Percentiles rank a stretch among this genome's conserved stretches.
Evolutionary conservation across 2,113 vertebrate genomes (phyloP).

Genomic region (Mesocricetus auratus): DNA sequence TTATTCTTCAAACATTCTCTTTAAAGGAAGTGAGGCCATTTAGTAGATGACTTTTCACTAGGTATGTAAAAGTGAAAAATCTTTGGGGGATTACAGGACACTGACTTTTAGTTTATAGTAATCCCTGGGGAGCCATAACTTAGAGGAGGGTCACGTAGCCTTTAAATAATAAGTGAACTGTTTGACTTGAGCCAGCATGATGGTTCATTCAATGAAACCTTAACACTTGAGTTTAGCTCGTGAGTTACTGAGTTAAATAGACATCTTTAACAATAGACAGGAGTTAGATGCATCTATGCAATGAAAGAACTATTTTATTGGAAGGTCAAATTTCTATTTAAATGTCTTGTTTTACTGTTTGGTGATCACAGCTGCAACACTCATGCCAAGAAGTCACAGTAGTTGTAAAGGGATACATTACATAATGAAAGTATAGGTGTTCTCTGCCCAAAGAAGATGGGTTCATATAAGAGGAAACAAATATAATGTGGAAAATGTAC

Average conservation of each 20-base stretch:
- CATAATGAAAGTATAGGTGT: not conserved
- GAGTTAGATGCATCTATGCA: conserved; percentile 8
- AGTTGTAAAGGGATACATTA: not conserved
- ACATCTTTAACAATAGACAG: conserved; percentile 14
- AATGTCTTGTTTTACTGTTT: conserved; percentile 30
- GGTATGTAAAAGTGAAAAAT: conserved; percentile 4
- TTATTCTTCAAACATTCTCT: conserved; percentile 25
- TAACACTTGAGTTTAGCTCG: conserved; percentile 51
- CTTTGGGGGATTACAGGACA: conserved; percentile 3
- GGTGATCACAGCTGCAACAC: not conserved
- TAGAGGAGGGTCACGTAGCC: not conserved
- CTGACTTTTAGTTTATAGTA: conserved; percentile 19
- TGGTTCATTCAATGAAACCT: conserved; percentile 28
- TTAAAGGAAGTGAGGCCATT: conserved; percentile 15
- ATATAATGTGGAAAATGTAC: not conserved
- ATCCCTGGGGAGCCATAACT: conserved; percentile 8
- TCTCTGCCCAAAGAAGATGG: not conserved
- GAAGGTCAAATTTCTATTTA: not conserved
- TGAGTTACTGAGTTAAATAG: conserved; percentile 46
- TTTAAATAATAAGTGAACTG: conserved; percentile 42
- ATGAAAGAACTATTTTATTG: conserved; percentile 13
- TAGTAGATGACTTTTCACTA: not conserved
- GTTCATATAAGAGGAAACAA: not conserved
- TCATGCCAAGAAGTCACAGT: not conserved
- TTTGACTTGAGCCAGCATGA: not conserved